phyloP scores from a whole-genome alignment of 2,888 invertebrate species.

The Macrosiphum euphorbiae region DNA sequence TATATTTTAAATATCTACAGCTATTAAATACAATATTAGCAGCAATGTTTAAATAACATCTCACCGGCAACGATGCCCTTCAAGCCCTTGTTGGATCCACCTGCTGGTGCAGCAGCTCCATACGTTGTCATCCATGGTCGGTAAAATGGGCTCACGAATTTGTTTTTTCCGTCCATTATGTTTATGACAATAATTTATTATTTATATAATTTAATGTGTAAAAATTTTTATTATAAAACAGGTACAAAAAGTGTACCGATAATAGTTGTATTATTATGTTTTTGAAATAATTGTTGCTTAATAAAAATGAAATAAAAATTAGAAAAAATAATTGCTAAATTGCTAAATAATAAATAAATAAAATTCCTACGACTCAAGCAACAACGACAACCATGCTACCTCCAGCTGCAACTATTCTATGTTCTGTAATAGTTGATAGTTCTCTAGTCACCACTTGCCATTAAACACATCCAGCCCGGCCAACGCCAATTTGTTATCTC shows the following conservation, averaged over 20 bases:
- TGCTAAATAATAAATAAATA: neutral
- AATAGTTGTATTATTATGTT: neutral
- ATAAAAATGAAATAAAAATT: neutral
- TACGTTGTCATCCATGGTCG: conserved; percentile 82
- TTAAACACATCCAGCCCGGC: neutral
- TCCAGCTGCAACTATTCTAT: neutral
- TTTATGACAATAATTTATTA: neutral
- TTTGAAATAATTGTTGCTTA: neutral
- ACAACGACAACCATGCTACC: neutral
- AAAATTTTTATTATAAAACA: neutral
- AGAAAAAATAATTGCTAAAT: neutral
- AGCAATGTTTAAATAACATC: neutral
- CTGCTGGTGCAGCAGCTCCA: conserved; percentile 78
- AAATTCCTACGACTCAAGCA: neutral
- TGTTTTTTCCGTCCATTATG: conserved; percentile 58
- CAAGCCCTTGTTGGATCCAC: conserved; percentile 76
- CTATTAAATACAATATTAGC: neutral
- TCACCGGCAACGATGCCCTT: conserved; percentile 88
- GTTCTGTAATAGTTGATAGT: neutral
- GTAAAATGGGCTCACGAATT: conserved; percentile 67
- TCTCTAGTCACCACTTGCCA: neutral
- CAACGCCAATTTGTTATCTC: neutral
- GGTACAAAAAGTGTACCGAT: neutral
- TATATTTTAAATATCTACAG: too few species aligned
- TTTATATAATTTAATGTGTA: neutral